Percentiles rank a stretch among this genome's conserved stretches.
Conservation (phyloP, 2,797 vertebrate species). For the Psittacula echo region DNA sequence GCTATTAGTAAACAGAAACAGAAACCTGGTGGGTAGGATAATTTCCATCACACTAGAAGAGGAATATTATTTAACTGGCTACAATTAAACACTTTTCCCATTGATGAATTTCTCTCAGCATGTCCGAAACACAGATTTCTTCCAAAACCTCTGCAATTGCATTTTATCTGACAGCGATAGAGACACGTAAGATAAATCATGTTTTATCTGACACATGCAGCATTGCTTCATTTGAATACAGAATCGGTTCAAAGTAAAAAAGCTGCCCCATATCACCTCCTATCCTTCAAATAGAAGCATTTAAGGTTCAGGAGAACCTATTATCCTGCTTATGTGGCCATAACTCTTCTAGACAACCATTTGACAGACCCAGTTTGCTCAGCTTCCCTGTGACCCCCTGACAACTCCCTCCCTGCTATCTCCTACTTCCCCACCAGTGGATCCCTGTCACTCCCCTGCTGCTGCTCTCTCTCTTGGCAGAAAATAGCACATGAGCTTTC, state of each 20-base stretch:
- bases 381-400: neutral
- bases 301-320: conserved; percentile 43
- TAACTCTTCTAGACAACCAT: conserved; percentile 44
- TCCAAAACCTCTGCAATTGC: conserved; percentile 25
- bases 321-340: conserved; percentile 24
- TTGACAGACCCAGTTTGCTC: conserved; percentile 19
- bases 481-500: neutral
- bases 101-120: conserved; percentile 33
- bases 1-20: conserved; percentile 5
- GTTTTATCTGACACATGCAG: conserved; percentile 64
- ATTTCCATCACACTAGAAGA: conserved; percentile 12
- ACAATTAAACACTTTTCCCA: conserved; percentile 30
- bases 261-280: conserved; percentile 11
- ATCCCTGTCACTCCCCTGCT: neutral
- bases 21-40: neutral
- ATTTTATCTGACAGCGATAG: conserved; percentile 36
- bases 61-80: conserved; percentile 13
- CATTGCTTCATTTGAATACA: conserved; percentile 59
- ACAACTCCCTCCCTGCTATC: neutral
- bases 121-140: conserved; percentile 26
- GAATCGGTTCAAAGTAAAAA: conserved; percentile 48
- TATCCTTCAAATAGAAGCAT: conserved; percentile 27
- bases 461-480: neutral
- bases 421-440: neutral
- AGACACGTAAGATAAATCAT: conserved; percentile 39